Base-by-base conservation (phyloP, 2,888 invertebrate species). In the Eupithecia inturbata region DNA sequence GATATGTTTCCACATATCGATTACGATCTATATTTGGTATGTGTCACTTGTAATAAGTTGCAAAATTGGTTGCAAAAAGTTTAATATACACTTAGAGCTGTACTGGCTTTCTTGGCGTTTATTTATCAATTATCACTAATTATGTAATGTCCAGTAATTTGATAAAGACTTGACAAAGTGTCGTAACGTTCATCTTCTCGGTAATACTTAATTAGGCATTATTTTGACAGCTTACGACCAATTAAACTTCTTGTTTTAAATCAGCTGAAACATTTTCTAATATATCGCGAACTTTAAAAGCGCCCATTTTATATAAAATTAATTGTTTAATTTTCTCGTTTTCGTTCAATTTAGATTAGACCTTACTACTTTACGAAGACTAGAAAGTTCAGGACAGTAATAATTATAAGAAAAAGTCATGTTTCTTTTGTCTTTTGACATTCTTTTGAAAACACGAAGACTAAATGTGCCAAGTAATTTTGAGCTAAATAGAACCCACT, bases 11-110 rank as follows among this genome's bases (percentile, higher is more conserved):
- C 63, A 7, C 49, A 69, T 70, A 67, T 70, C 72, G 69, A 70
- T 62, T 53, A 57, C 57, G 4, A 57, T 72, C 75, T 72, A 14
- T 72, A 72, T 73, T 75, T 73, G 75, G 75, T 73, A 12, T 22
- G 53, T 67, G 72, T 67, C 67, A 39, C 57, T 60, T 9, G 36
- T 64, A 19, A 53, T 19, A 39, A 3, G 12, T 36, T 53, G 22
- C 26, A 26, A 57, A 57, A 57, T 57, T 26, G 57, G 60, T 73
- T 69, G 41, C 22, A 63, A 53, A 70, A 70, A 70, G 49, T 67
- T 66, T 69, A 22, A 22, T 64, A 67, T 67, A 62, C 53, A 62
- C 31, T 28, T n/a, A 49, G 63, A 63, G 33, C 26, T 45, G 36
- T 57, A 33, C 62, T 63, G 72, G 39, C 72, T 68, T 49, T 53